Percentiles rank a stretch among this genome's conserved stretches.
These are phyloP conservation scores for Elegia similella DNA, from an alignment of 2,888 invertebrate species.

Conservation along the genomic window DNA sequence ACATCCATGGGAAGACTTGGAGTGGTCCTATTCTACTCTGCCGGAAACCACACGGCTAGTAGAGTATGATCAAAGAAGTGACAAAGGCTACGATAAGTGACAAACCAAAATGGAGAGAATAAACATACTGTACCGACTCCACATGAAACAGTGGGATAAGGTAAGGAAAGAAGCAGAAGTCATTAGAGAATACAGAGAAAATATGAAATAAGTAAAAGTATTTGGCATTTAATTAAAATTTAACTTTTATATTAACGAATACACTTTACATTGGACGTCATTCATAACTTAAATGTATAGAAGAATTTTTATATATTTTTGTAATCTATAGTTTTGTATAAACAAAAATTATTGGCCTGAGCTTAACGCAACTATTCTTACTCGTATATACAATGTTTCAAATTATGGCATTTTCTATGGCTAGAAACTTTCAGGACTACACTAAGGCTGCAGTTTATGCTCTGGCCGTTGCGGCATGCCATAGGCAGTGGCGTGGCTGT, in stretches of 20 bases:
- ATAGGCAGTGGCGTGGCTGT: slow-evolving; percentile 87
- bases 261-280: not conserved
- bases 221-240: not conserved
- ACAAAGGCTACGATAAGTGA: too few relatives aligned
- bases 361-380: not conserved
- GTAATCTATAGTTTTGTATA: not conserved
- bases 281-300: too few relatives aligned
- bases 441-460: slow-evolving; percentile 37
- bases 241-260: not conserved
- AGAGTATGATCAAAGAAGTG: too few relatives aligned
- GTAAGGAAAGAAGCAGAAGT: not conserved
- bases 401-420: not conserved
- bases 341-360: not conserved
- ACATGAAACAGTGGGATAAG: too few relatives aligned
- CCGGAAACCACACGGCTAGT: too few relatives aligned
- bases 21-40: too few relatives aligned
- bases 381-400: not conserved
- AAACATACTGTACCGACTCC: too few relatives aligned
- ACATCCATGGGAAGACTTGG: too few relatives aligned
- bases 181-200: not conserved
- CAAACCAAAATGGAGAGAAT: too few relatives aligned
- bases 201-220: not conserved
- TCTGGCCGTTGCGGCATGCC: slow-evolving; percentile 79
- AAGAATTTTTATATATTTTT: not conserved
- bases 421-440: not conserved